phyloP scores from a whole-genome alignment of 2,888 invertebrate species.

The Dendrolimus pini region DNA sequence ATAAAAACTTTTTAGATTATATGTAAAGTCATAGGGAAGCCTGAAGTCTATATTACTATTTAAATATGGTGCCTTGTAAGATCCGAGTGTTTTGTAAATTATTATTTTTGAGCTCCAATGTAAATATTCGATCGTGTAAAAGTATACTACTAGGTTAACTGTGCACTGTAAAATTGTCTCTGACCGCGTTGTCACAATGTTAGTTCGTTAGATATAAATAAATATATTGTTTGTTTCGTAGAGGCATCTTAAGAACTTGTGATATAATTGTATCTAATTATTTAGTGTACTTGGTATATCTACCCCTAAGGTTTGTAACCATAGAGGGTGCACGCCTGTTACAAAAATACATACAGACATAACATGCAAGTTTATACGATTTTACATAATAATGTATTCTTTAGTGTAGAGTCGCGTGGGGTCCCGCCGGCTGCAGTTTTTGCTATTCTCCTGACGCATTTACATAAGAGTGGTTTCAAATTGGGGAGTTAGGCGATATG shows the following conservation, averaged over 20 bases:
- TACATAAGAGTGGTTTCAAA: slow-evolving; percentile 61
- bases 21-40: slow-evolving; percentile 74
- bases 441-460: slow-evolving; percentile 56
- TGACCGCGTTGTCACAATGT: slow-evolving; percentile 46
- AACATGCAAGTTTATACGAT: slow-evolving; percentile 54
- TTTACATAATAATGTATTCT: slow-evolving; percentile 59
- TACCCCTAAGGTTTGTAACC: slow-evolving; percentile 28
- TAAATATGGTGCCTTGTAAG: slow-evolving; percentile 73
- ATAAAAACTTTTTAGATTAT: slow-evolving; percentile 71
- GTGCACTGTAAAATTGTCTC: slow-evolving; percentile 62
- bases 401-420: slow-evolving; percentile 46
- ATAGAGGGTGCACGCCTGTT: slow-evolving; percentile 30
- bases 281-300: slow-evolving; percentile 56
- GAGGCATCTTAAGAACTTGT: slow-evolving; percentile 74
- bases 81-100: slow-evolving; percentile 70
- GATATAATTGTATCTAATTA: slow-evolving; percentile 73
- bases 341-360: slow-evolving; percentile 73
- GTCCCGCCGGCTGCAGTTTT: slow-evolving; percentile 63
- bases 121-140: slow-evolving; percentile 67
- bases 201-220: slow-evolving; percentile 55
- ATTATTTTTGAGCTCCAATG: slow-evolving; percentile 66
- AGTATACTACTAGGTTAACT: slow-evolving; percentile 70
- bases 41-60: slow-evolving; percentile 70
- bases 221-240: slow-evolving; percentile 72
- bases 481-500: slow-evolving; percentile 73